Evolutionary conservation across 2,113 vertebrate genomes (phyloP), one percentile per base, ranked within the genome.

Genomic region (Oncorhynchus mykiss): DNA sequence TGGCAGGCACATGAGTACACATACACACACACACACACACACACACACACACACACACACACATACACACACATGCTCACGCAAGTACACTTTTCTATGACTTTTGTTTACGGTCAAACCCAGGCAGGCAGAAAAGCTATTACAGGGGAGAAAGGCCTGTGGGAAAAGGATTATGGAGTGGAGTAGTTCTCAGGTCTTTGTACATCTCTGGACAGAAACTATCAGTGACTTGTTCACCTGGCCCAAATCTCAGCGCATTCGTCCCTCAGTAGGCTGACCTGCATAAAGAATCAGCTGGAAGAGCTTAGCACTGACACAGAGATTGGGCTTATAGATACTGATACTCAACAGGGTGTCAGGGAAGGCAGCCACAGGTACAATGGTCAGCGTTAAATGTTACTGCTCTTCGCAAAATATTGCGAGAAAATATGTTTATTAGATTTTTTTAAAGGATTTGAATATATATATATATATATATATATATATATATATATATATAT

Each of bases 141-240:
- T 92, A 91, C 85, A 91, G 88, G 82, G 82, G 78, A 88, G 82
- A 80, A 82, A 90, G 77, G 83, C 84, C 89, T 89, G 86, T 87
- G 62, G 72, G 88, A 85, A 22, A n/a, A 34, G 88, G 87, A 90
- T 91, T 92, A 86, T 84, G 78, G 88, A 90, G 79, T 88, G 27
- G 70, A 68, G 75, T 76, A 54, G 70, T 78, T 80, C 87, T 88
- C 86, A 88, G 85, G 84, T 92, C 83, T 79, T 82, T 89, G 84
- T 89, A 84, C 82, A 70, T 80, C 84, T 85, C 84, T 84, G 85
- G 82, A 83, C 87, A 80, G 82, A 91, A 90, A 88, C 88, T 86
- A 87, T 88, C 87, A 81, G 84, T 91, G 90, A 89, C 89, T 90
- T 91, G 87, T 91, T 92, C 89, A 91, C 89, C 89, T 77, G 78